Percentiles rank a stretch among this genome's conserved stretches.
Evolutionary conservation across 2,888 invertebrate genomes (phyloP).

Genomic region (Ophioninae sp.): DNA sequence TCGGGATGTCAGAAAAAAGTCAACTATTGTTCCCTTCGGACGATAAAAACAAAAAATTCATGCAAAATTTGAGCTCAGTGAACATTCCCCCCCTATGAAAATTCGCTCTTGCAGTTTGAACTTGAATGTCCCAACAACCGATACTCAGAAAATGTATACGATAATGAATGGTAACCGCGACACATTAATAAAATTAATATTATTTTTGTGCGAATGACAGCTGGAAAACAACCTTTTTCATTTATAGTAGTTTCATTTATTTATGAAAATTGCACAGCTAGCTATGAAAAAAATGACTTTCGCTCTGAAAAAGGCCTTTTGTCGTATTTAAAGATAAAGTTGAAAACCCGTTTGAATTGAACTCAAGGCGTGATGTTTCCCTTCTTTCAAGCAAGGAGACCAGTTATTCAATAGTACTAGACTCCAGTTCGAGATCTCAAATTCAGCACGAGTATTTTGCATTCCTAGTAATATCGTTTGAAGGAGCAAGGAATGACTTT

Average conservation of each 20-base stretch:
- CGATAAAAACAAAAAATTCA: background rate
- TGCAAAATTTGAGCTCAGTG: background rate
- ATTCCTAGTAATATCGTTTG: background rate
- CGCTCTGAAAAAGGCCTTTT: too few species aligned
- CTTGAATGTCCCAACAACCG: background rate
- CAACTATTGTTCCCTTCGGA: background rate
- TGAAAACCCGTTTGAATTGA: too few species aligned
- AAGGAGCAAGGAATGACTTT: background rate
- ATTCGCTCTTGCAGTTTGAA: background rate
- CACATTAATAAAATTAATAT: background rate
- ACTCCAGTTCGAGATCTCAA: too few species aligned
- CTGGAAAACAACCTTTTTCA: too few species aligned
- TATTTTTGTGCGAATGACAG: background rate
- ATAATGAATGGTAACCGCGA: background rate
- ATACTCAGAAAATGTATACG: background rate
- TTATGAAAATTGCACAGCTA: too few species aligned
- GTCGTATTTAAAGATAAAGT: too few species aligned
- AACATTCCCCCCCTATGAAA: background rate
- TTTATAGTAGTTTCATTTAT: too few species aligned
- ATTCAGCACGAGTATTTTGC: background rate
- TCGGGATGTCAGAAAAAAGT: conserved; percentile 8
- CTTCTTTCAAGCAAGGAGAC: too few species aligned
- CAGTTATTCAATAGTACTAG: too few species aligned
- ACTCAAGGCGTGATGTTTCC: too few species aligned
- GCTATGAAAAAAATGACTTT: too few species aligned